Evolutionary conservation across 2,113 vertebrate genomes (phyloP).

Genomic region (Ceyx margarethae): DNA sequence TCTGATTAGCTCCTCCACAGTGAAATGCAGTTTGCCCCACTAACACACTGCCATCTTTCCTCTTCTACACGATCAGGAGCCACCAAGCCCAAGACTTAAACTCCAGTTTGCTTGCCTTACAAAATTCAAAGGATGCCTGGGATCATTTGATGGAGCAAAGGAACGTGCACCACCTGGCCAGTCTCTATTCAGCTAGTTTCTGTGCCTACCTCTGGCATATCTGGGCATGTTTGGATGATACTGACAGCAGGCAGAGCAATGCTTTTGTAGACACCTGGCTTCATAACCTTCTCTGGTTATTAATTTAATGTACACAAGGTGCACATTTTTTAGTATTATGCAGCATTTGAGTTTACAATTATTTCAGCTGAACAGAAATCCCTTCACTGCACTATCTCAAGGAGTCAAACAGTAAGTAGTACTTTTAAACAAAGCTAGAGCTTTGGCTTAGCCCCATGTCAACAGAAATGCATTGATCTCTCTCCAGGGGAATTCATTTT

Average conservation of each 20-base stretch:
- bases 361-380: not conserved
- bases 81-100: not conserved
- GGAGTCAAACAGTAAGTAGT: not conserved
- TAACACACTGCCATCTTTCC: not conserved
- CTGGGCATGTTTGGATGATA: not conserved
- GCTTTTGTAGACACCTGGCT: not conserved
- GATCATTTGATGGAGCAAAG: not conserved
- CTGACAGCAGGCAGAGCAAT: not conserved
- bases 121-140: not conserved
- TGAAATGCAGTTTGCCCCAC: not conserved
- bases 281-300: not conserved
- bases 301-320: fast-evolving
- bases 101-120: not conserved
- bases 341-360: not conserved
- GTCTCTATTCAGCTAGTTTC: not conserved
- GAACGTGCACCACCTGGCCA: fast-evolving
- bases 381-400: fast-evolving
- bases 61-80: not conserved
- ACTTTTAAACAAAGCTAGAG: not conserved
- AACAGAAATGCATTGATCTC: not conserved
- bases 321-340: not conserved
- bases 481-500: not conserved
- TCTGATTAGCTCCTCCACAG: not conserved
- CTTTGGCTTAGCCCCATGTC: not conserved
- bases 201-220: not conserved